Percentiles rank a stretch among this genome's conserved stretches.
Evolutionary conservation across 2,888 invertebrate species (phyloP).

Genomic region (Apamea sordens): DNA sequence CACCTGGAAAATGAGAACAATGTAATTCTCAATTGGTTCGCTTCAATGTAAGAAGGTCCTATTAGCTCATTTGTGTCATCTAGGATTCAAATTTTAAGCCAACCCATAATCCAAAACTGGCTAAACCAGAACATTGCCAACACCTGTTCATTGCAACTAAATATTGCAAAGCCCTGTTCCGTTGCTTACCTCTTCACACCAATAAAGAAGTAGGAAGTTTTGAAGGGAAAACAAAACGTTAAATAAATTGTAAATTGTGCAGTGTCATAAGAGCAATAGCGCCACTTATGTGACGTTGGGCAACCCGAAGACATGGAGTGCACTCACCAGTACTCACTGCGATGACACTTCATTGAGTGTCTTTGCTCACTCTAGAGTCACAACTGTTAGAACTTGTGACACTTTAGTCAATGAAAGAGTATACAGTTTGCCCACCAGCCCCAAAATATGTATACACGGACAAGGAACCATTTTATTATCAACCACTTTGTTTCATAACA

Average conservation of each 20-base stretch:
- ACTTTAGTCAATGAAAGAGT: conserved; percentile 41
- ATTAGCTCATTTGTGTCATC: neutral
- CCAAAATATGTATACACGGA: neutral
- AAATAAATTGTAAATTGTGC: conserved; percentile 43
- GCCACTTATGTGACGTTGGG: conserved; percentile 53
- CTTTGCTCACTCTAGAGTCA: conserved; percentile 45
- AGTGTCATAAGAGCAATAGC: conserved; percentile 50
- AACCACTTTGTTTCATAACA: neutral
- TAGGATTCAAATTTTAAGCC: neutral
- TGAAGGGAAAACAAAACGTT: conserved; percentile 33
- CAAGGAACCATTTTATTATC: neutral
- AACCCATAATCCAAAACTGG: neutral
- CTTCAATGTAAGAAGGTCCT: neutral
- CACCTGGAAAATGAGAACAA: neutral
- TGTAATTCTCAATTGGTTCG: neutral
- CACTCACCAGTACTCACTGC: conserved; percentile 52
- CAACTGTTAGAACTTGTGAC: conserved; percentile 57
- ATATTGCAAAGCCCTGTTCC: too few species aligned
- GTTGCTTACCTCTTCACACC: neutral
- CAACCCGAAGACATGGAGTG: conserved; percentile 52
- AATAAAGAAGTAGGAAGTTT: neutral
- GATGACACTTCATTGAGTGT: conserved; percentile 62
- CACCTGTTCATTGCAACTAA: too few species aligned
- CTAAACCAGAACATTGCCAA: neutral
- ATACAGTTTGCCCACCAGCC: conserved; percentile 10